phyloP scores from a whole-genome alignment of 2,888 invertebrate genomes.

The Phragmatobia fuliginosa region DNA sequence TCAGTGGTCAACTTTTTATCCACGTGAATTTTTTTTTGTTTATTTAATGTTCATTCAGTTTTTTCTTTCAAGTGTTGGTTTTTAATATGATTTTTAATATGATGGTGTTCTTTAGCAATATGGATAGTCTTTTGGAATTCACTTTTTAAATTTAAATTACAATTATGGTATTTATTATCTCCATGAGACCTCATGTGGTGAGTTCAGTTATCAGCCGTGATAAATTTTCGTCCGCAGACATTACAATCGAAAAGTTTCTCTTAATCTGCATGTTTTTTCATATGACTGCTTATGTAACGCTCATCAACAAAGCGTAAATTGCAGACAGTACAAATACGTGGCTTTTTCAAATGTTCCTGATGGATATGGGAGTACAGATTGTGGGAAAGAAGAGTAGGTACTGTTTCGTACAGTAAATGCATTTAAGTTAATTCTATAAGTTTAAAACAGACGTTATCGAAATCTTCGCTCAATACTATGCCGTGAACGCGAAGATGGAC shows the following conservation, averaged over 20 bases:
- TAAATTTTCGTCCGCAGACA: not conserved
- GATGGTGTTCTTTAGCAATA: constrained; percentile 31
- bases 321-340: not conserved
- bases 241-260: constrained; percentile 2
- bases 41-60: constrained; percentile 51
- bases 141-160: constrained; percentile 22
- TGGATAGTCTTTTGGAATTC: constrained; percentile 23
- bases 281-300: not conserved
- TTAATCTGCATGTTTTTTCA: constrained; percentile 4
- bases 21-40: no score
- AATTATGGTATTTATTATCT: constrained; percentile 27
- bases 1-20: no score
- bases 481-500: constrained; percentile 2
- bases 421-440: constrained; percentile 4
- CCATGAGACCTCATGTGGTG: constrained; percentile 8
- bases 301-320: not conserved
- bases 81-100: constrained; percentile 49
- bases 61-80: constrained; percentile 59
- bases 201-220: not conserved
- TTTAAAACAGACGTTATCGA: constrained; percentile 6
- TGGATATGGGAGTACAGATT: constrained; percentile 6
- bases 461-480: not conserved
- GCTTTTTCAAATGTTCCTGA: constrained; percentile 1
- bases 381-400: not conserved
- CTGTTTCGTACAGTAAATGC: constrained; percentile 1